phyloP scores from a whole-genome alignment of 1,140 invertebrate genomes.

The Drosophila sp. region DNA sequence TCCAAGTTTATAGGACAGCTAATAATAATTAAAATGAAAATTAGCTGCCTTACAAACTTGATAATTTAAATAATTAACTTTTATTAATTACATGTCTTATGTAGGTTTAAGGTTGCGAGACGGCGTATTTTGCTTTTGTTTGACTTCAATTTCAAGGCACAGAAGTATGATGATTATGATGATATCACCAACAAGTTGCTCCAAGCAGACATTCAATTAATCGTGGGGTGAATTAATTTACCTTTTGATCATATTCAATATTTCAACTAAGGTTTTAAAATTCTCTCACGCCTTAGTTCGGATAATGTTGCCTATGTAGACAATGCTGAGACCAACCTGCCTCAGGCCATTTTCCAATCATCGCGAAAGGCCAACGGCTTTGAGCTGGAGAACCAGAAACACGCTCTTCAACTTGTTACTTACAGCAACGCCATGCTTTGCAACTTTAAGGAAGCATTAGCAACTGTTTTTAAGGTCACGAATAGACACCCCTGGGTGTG shows the following conservation, averaged over 20 bases:
- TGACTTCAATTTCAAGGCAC: constrained; percentile 66
- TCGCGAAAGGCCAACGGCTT: constrained; percentile 34
- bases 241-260: not conserved
- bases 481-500: constrained; percentile 72
- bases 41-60: too few species aligned
- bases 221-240: constrained; percentile 65
- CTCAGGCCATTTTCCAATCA: constrained; percentile 63
- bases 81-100: not conserved
- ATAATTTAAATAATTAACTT: too few species aligned
- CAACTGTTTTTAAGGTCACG: constrained; percentile 48
- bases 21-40: too few species aligned
- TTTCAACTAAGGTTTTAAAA: not conserved
- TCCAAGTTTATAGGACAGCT: not conserved
- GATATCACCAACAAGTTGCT: constrained; percentile 44
- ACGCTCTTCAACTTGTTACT: constrained; percentile 60
- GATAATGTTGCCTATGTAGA: constrained; percentile 71
- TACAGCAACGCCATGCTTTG: constrained; percentile 70
- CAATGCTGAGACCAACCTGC: constrained; percentile 48
- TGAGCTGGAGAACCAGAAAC: constrained; percentile 69
- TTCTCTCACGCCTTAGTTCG: constrained; percentile 29
- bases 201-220: constrained; percentile 53
- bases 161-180: constrained; percentile 54
- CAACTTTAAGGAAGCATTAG: constrained; percentile 70
- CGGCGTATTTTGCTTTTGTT: constrained; percentile 68
- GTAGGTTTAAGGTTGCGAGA: constrained; percentile 40